Base-by-base conservation (phyloP, 2,113 vertebrate species). In the Rhea americana region DNA sequence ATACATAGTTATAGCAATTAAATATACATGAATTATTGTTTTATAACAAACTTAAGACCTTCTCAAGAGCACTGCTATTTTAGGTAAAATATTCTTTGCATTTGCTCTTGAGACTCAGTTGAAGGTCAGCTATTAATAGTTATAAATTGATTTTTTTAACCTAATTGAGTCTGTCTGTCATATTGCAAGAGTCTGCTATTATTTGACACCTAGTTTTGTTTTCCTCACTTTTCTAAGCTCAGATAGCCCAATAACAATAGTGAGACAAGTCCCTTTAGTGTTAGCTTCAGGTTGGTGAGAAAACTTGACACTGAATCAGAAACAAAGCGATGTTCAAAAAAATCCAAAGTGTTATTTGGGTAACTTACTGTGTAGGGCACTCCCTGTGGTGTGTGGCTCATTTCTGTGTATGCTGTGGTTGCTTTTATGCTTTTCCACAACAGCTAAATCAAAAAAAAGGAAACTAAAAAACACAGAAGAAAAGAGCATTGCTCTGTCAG, bases 111-210 rank as follows among this genome's bases (percentile, higher is more conserved):
- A 41, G 25, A 62, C 85, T 1, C 66, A 87, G 22, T 48, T 94
- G 59, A 96, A 92, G 25, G 50, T 81, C 81, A 89, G 51, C 47
- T 89, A 76, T 82, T 90, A 91, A 91, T 71, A 93, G 20, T 53
- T 62, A 84, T 41, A 85, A 93, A 96, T 80, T 48, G 35, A 71
- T 81, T 81, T 15, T 62, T 96, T 93, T 82, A 79, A 79, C 43
- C 78, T 84, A 82, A 91, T 72, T 93, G 75, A 90, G 77, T 82
- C 32, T 90, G 78, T 85, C n/a, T 87, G 4, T 91, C 92, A 37
- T 53, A 53, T 28, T 83, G 32, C 81, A 91, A 83, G 24, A n/a
- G 13, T 84, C 62, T 68, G 16, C 67, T 91, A n/a, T 82, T 53
- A 59, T 90, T 71, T 93, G 71, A 74, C 26, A 79, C 11, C 47